Evolutionary conservation across 2,797 vertebrate species (phyloP).

Genomic region (Coendou prehensilis): DNA sequence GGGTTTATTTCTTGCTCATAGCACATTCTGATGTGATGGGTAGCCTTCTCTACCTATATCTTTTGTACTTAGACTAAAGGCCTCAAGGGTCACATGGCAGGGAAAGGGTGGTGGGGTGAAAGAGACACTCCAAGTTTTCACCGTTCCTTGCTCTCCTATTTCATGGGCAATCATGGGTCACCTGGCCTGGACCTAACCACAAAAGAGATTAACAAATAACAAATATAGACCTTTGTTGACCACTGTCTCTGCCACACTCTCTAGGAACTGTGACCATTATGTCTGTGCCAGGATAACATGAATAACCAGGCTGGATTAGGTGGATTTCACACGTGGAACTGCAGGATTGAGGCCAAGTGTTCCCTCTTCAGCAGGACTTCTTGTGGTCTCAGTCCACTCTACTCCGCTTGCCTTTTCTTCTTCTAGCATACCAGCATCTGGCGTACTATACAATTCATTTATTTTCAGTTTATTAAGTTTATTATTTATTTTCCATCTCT

Average conservation of each 20-base stretch:
- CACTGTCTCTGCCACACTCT: not conserved
- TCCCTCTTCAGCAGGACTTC: not conserved
- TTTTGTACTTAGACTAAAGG: not conserved
- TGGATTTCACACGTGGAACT: not conserved
- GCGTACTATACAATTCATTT: not conserved
- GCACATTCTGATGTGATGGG: not conserved
- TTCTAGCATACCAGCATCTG: not conserved
- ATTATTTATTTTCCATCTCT: not conserved
- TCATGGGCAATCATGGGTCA: not conserved
- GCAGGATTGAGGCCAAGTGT: not conserved
- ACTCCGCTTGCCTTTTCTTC: not conserved
- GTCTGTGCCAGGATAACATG: not conserved
- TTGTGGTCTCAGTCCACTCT: not conserved
- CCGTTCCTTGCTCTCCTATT: constrained; percentile 12
- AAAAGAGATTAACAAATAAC: not conserved
- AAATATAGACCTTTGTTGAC: not conserved
- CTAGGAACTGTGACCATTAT: not conserved
- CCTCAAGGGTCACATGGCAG: not conserved
- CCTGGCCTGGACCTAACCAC: not conserved
- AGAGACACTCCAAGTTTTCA: not conserved
- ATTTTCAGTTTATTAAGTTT: constrained; percentile 4
- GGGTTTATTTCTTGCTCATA: constrained; percentile 8
- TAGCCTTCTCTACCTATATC: not conserved
- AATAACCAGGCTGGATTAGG: not conserved
- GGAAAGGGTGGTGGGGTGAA: not conserved